Conservation (phyloP, 2,888 invertebrate genomes). For the Sphecodes monilicornis region DNA sequence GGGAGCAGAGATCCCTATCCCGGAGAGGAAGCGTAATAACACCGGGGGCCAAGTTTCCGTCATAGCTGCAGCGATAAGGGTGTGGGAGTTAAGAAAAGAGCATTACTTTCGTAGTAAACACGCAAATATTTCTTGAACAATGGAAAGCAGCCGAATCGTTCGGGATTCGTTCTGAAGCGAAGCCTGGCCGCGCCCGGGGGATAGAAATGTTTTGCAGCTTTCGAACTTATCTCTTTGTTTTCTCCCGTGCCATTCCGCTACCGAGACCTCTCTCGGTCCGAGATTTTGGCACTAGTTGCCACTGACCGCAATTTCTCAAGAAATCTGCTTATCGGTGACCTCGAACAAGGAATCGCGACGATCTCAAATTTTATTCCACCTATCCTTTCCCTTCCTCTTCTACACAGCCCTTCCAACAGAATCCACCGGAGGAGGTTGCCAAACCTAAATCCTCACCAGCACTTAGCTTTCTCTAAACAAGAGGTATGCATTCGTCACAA, state of each 20-base stretch:
- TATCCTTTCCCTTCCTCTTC: neutral
- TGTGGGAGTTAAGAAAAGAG: slow-evolving; percentile 57
- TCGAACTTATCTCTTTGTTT: slow-evolving; percentile 41
- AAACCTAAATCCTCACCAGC: neutral
- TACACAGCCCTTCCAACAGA: neutral
- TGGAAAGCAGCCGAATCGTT: slow-evolving; percentile 55
- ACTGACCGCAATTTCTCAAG: slow-evolving; percentile 33
- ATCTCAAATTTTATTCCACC: neutral
- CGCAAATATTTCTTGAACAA: slow-evolving; percentile 64
- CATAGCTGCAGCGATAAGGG: slow-evolving; percentile 55
- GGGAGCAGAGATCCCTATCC: neutral
- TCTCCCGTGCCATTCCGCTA: neutral
- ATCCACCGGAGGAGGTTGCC: neutral
- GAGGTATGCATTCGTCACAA: neutral
- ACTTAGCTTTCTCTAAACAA: neutral
- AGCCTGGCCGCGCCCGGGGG: slow-evolving; percentile 7
- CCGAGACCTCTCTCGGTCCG: slow-evolving; percentile 23
- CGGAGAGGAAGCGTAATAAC: slow-evolving; percentile 37
- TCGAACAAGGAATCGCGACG: neutral
- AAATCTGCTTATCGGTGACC: slow-evolving; percentile 36
- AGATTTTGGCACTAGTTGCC: slow-evolving; percentile 52
- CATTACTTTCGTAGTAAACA: slow-evolving; percentile 67
- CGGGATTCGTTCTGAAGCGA: slow-evolving; percentile 34
- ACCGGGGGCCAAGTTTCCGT: slow-evolving; percentile 45
- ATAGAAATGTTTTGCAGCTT: slow-evolving; percentile 53